These are phyloP conservation scores for Listronotus bonariensis DNA, from an alignment of 1,140 invertebrate species.

Conservation along the genomic window DNA sequence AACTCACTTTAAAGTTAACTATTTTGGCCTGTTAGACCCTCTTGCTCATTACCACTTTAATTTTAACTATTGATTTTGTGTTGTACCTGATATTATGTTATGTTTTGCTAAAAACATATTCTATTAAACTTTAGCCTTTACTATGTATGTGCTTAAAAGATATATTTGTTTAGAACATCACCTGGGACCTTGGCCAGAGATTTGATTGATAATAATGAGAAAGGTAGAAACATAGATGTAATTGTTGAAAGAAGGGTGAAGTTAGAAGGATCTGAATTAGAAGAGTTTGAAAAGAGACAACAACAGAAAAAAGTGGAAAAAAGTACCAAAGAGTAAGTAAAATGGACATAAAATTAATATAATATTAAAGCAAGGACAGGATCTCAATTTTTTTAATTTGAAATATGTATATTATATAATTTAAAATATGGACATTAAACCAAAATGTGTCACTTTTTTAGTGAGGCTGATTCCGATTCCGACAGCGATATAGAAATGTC, in stretches of 20 bases:
- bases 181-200: conserved; percentile 85
- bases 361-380: too few species aligned
- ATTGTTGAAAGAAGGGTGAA: conserved; percentile 76
- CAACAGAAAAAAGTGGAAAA: conserved; percentile 61
- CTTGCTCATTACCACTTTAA: too few species aligned
- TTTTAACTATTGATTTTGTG: too few species aligned
- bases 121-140: background rate
- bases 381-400: conserved; percentile 27
- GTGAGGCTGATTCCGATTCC: conserved; percentile 81
- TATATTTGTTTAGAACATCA: conserved; percentile 63
- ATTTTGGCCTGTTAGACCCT: too few species aligned
- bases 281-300: conserved; percentile 80
- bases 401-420: conserved; percentile 46
- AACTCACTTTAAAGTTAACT: too few species aligned
- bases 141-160: conserved; percentile 7
- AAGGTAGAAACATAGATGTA: conserved; percentile 73
- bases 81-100: background rate
- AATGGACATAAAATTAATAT: too few species aligned
- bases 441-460: conserved; percentile 44
- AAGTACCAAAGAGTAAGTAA: conserved; percentile 59
- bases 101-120: background rate
- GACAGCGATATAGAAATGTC: conserved; percentile 86
- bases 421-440: conserved; percentile 4
- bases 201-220: conserved; percentile 80
- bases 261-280: conserved; percentile 89